Conservation (phyloP, 2,113 vertebrate genomes). For the Synodontis membranacea region DNA sequence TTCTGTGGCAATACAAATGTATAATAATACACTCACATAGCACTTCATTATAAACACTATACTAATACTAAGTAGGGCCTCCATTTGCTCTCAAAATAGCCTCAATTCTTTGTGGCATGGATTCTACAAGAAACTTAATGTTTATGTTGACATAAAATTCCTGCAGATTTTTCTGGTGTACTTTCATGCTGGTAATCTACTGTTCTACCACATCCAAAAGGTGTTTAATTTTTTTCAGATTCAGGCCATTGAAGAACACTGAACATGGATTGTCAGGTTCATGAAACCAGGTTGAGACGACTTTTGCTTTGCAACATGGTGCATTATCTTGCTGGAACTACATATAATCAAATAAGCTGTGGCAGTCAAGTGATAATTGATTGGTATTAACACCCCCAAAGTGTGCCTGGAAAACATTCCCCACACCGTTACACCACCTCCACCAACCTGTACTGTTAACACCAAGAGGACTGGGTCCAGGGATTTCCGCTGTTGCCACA, state of each 20-base stretch:
- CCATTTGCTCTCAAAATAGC: no score
- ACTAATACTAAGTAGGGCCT: neutral
- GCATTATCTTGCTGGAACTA: neutral
- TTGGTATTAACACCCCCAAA: neutral
- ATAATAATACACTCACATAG: neutral
- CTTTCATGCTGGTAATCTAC: neutral
- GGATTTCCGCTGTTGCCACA: neutral
- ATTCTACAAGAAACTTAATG: no score
- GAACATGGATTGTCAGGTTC: neutral
- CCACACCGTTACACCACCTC: neutral
- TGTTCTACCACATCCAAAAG: neutral
- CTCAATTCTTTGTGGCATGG: no score
- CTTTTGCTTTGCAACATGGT: neutral
- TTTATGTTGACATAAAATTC: no score
- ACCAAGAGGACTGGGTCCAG: neutral
- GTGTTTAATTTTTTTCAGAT: neutral
- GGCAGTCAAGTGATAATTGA: neutral
- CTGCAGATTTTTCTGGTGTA: no score
- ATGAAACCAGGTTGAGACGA: neutral
- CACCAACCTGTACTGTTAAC: neutral
- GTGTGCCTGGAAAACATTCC: neutral
- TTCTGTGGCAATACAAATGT: no score
- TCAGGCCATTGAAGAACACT: neutral
- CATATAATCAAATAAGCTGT: neutral
- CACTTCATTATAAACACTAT: neutral